These are phyloP conservation scores for Eulemur albifrons DNA, from an alignment of 2,797 vertebrate species.

Conservation along the genomic window DNA sequence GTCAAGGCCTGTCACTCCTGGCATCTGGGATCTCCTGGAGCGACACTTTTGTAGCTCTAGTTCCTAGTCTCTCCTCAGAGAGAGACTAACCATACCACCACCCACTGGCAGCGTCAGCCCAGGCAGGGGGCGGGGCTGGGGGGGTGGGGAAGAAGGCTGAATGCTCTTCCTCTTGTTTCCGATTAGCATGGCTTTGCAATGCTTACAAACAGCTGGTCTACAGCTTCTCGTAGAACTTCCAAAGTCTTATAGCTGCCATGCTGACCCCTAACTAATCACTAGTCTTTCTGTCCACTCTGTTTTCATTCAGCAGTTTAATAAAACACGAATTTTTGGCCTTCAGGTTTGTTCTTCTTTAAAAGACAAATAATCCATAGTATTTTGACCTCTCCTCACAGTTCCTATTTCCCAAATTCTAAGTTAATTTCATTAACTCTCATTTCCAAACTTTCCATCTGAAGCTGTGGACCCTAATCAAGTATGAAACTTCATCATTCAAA, in stretches of 20 bases:
- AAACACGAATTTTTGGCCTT: neutral
- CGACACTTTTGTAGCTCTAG: neutral
- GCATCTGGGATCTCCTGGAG: neutral
- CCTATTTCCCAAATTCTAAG: neutral
- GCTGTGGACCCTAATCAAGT: neutral
- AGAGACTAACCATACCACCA: neutral
- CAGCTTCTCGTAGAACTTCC: neutral
- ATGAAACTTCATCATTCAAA: neutral
- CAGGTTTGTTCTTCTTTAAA: constrained; percentile 7
- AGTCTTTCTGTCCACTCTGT: neutral
- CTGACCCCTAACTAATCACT: neutral
- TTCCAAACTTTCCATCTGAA: neutral
- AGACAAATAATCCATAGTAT: neutral
- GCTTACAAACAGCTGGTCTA: neutral
- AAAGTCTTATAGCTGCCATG: neutral
- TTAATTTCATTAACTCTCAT: neutral
- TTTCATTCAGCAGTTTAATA: constrained; percentile 2
- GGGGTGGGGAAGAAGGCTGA: neutral
- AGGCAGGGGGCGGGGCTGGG: neutral
- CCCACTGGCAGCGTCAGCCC: neutral
- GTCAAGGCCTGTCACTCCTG: neutral
- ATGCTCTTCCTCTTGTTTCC: neutral
- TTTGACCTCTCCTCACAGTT: neutral
- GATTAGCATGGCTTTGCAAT: neutral
- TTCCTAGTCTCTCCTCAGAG: neutral